These are phyloP conservation scores for Lasioglossum lativentre DNA, from an alignment of 2,888 invertebrate genomes.

Conservation along the genomic window DNA sequence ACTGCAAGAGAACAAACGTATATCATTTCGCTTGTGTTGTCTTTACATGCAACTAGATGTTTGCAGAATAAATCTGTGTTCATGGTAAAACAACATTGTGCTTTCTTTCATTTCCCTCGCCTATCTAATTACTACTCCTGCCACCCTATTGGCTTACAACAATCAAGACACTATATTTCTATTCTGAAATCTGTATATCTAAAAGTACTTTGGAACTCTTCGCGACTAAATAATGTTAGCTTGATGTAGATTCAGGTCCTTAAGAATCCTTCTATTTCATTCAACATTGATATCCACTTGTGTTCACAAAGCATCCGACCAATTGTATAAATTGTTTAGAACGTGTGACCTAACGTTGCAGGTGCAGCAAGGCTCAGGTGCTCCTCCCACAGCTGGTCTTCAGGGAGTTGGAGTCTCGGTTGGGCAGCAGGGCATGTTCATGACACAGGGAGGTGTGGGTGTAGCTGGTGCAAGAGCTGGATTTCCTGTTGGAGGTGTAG, in stretches of 20 bases:
- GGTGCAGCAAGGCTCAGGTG: slow-evolving; percentile 81
- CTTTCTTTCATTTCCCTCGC: slow-evolving; percentile 82
- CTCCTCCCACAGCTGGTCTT: slow-evolving; percentile 77
- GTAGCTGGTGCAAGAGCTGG: slow-evolving; percentile 86
- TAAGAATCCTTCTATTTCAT: not conserved
- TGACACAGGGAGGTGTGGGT: slow-evolving; percentile 78
- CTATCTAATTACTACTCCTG: slow-evolving; percentile 69
- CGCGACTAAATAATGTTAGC: slow-evolving; percentile 9
- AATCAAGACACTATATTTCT: slow-evolving; percentile 27
- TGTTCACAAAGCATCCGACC: not conserved
- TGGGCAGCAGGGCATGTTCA: slow-evolving; percentile 81
- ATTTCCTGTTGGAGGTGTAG: slow-evolving; percentile 86
- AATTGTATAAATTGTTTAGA: not conserved
- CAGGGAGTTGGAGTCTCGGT: slow-evolving; percentile 80
- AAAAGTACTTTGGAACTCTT: slow-evolving; percentile 81
- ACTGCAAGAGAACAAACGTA: slow-evolving; percentile 40
- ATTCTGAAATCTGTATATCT: slow-evolving; percentile 45
- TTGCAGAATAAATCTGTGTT: slow-evolving; percentile 82
- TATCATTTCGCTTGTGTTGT: slow-evolving; percentile 74
- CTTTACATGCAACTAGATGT: slow-evolving; percentile 76
- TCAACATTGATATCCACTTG: slow-evolving; percentile 6
- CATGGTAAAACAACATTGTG: slow-evolving; percentile 79
- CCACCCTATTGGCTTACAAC: slow-evolving; percentile 63
- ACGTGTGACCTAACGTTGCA: slow-evolving; percentile 70
- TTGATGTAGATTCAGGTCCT: not conserved